These are phyloP conservation scores for Chondrosia reniformis DNA, from an alignment of 37 sponge, comb jelly and placozoan species.

Conservation along the genomic window DNA sequence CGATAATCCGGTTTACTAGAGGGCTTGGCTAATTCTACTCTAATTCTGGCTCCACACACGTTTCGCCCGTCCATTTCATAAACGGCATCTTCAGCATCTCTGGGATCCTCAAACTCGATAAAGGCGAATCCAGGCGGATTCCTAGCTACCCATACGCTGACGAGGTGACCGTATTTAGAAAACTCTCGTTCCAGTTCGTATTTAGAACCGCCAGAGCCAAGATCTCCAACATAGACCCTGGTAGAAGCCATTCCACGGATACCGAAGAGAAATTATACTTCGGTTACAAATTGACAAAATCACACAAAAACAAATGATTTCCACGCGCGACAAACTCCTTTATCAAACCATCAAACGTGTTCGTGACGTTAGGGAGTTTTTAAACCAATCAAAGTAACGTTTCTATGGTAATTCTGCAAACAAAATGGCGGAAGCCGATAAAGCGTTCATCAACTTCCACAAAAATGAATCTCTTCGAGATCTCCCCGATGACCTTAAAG, in stretches of 20 bases:
- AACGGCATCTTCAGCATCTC: constrained; percentile 93
- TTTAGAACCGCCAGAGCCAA: constrained; percentile 81
- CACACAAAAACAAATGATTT: no score
- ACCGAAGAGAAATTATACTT: no score
- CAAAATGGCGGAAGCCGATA: constrained; percentile 4
- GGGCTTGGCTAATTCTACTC: constrained; percentile 75
- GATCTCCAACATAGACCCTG: constrained; percentile 85
- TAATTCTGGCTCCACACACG: constrained; percentile 78
- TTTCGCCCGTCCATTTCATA: constrained; percentile 82
- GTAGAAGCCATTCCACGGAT: no score
- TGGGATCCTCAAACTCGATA: constrained; percentile 90
- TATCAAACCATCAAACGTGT: no score
- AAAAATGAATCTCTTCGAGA: constrained; percentile 37
- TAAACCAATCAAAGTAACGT: no score
- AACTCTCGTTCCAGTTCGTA: constrained; percentile 90
- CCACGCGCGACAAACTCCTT: no score
- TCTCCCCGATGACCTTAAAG: constrained; percentile 61
- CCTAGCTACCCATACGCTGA: constrained; percentile 94
- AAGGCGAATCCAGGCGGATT: constrained; percentile 98
- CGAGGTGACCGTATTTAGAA: constrained; percentile 77
- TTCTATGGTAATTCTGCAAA: not conserved
- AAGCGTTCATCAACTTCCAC: not conserved
- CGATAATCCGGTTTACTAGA: constrained; percentile 36
- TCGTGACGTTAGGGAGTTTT: no score
- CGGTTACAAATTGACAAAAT: no score